Evolutionary conservation across 2,888 invertebrate species (phyloP).

Genomic region (Cenopis cana): DNA sequence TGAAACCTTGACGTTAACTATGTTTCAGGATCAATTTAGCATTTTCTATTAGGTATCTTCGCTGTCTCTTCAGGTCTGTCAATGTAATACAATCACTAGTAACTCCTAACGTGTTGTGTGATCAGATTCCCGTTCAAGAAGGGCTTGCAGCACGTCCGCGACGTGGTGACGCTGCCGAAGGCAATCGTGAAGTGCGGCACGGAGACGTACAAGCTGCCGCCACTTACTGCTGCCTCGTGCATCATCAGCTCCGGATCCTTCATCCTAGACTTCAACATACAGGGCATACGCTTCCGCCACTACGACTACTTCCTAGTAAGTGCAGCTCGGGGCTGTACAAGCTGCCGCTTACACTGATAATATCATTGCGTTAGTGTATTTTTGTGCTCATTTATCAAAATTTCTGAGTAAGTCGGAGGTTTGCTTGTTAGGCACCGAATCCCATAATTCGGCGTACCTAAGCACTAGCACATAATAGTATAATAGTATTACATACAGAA

Average conservation of each 20-base stretch:
- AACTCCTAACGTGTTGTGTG: slow-evolving; percentile 51
- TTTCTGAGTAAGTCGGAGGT: no score
- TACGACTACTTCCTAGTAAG: slow-evolving; percentile 73
- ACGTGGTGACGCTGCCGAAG: slow-evolving; percentile 73
- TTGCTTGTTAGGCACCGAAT: no score
- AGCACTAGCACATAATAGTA: no score
- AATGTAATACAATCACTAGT: no score
- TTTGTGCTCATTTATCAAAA: no score
- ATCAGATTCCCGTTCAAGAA: slow-evolving; percentile 82
- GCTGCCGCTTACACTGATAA: slow-evolving; percentile 61
- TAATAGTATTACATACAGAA: no score
- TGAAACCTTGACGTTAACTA: no score
- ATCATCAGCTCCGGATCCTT: slow-evolving; percentile 79
- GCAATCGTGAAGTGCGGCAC: slow-evolving; percentile 80
- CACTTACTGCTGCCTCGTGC: slow-evolving; percentile 75
- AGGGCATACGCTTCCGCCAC: slow-evolving; percentile 76
- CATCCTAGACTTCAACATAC: slow-evolving; percentile 78
- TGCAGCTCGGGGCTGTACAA: slow-evolving; percentile 65
- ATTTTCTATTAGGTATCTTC: no score
- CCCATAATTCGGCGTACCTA: no score
- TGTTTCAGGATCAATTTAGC: no score
- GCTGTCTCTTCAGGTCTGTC: no score
- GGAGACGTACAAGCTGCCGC: slow-evolving; percentile 77
- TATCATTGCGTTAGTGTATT: neutral
- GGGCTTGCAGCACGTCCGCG: slow-evolving; percentile 70